Evolutionary conservation across 2,797 vertebrate species (phyloP).

Genomic region (Sebastiscus albofasciatus): DNA sequence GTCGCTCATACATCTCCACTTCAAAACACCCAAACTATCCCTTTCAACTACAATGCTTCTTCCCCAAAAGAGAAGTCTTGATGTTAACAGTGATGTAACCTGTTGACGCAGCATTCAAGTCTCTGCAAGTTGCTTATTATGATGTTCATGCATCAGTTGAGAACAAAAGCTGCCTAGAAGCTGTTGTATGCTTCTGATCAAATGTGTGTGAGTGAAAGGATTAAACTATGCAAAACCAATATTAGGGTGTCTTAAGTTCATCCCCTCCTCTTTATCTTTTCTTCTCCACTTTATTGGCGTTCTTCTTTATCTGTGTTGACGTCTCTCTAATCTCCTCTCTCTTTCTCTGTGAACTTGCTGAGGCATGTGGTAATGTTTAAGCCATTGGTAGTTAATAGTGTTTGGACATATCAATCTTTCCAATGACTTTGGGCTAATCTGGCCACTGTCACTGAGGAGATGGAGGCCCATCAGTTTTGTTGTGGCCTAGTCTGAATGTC

Average conservation of each 20-base stretch:
- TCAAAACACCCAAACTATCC: no score
- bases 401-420: slow-evolving; percentile 37
- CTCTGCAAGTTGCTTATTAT: background rate
- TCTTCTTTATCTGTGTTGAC: background rate
- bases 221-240: background rate
- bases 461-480: slow-evolving; percentile 1
- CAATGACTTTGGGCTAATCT: slow-evolving; percentile 21
- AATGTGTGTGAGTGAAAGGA: background rate
- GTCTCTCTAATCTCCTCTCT: background rate
- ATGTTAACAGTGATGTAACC: background rate
- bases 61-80: background rate
- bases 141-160: background rate
- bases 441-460: slow-evolving; percentile 9
- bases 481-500: slow-evolving; percentile 41
- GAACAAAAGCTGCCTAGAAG: background rate
- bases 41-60: background rate
- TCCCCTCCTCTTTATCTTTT: background rate
- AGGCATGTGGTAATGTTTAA: background rate
- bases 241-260: background rate
- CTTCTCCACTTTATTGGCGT: background rate
- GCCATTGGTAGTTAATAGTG: slow-evolving; percentile 1
- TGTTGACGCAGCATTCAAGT: background rate
- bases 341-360: background rate
- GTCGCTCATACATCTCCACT: no score
- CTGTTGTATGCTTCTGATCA: background rate